A percentile compares a stretch with the other conserved stretches of the same genome.
phyloP scores from a whole-genome alignment of 1,140 invertebrate species.

The Achatina immaculata region DNA sequence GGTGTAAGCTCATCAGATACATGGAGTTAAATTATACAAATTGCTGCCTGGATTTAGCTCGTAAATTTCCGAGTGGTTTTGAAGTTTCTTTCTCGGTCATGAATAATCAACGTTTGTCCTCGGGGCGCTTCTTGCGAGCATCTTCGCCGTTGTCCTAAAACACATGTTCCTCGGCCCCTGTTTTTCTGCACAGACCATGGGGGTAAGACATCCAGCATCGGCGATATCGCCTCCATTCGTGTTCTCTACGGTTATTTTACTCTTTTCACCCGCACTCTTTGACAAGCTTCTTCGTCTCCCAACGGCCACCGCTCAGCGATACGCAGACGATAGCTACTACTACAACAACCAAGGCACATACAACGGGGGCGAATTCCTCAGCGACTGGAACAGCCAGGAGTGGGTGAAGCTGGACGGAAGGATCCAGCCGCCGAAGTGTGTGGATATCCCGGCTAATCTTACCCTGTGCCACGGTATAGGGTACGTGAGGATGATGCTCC shows the following conservation, averaged over 20 bases:
- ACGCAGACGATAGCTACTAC: constrained; percentile 15
- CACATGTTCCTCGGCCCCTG: too few relatives aligned
- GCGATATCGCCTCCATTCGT: too few relatives aligned
- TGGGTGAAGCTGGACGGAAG: constrained; percentile 57
- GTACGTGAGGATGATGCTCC: constrained; percentile 79
- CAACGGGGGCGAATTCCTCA: constrained; percentile 18
- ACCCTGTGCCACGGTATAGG: constrained; percentile 79
- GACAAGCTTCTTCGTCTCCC: neutral
- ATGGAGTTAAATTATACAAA: too few relatives aligned
- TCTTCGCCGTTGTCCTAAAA: too few relatives aligned
- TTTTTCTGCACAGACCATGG: too few relatives aligned
- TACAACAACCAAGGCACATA: neutral
- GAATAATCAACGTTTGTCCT: too few relatives aligned
- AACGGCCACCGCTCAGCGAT: neutral
- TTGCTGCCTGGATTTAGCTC: too few relatives aligned
- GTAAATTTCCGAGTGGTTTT: too few relatives aligned
- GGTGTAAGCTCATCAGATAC: too few relatives aligned
- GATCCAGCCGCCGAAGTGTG: constrained; percentile 75
- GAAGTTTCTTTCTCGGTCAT: too few relatives aligned
- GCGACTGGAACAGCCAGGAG: constrained; percentile 42
- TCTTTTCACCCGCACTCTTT: neutral
- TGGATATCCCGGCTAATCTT: constrained; percentile 79
- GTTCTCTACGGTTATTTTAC: neutral
- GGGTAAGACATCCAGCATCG: neutral
- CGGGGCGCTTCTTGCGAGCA: too few relatives aligned